These are phyloP conservation scores for Latrodectus elegans DNA, from an alignment of 2,888 invertebrate species.

Conservation along the genomic window DNA sequence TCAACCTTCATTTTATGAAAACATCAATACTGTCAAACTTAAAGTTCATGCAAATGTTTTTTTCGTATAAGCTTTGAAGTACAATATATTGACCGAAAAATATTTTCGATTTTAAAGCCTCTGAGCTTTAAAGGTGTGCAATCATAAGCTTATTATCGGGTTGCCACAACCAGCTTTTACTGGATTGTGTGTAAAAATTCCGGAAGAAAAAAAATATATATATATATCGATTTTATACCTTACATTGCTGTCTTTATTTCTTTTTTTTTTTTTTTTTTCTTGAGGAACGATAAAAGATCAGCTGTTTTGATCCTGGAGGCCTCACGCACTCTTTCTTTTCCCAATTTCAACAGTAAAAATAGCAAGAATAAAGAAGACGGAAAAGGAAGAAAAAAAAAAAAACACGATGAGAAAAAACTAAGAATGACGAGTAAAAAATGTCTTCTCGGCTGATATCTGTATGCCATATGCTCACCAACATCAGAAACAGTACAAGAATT, in stretches of 20 bases:
- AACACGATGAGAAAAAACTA: constrained; percentile 10
- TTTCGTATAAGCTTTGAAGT: no score
- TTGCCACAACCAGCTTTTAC: no score
- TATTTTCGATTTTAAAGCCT: no score
- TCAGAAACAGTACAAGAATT: constrained; percentile 45
- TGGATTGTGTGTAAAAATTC: no score
- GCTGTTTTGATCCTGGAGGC: constrained; percentile 14
- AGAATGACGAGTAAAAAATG: constrained; percentile 6
- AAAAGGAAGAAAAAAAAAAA: constrained; percentile 21
- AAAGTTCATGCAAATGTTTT: no score
- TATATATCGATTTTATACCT: constrained; percentile 24
- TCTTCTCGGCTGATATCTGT: constrained; percentile 55
- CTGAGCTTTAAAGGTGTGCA: no score
- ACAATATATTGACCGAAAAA: no score
- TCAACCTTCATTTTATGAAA: no score
- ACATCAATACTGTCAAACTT: no score
- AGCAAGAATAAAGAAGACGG: constrained; percentile 1
- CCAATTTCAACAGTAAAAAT: constrained; percentile 46
- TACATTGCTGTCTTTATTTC: constrained; percentile 1
- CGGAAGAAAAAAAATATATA: not conserved
- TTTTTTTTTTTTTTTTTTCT: not conserved
- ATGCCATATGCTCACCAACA: constrained; percentile 57
- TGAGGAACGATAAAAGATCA: constrained; percentile 29
- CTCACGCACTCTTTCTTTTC: constrained; percentile 19
- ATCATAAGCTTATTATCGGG: no score